Conservation (phyloP, 1,140 invertebrate genomes). For the Drosophila arawakana region DNA sequence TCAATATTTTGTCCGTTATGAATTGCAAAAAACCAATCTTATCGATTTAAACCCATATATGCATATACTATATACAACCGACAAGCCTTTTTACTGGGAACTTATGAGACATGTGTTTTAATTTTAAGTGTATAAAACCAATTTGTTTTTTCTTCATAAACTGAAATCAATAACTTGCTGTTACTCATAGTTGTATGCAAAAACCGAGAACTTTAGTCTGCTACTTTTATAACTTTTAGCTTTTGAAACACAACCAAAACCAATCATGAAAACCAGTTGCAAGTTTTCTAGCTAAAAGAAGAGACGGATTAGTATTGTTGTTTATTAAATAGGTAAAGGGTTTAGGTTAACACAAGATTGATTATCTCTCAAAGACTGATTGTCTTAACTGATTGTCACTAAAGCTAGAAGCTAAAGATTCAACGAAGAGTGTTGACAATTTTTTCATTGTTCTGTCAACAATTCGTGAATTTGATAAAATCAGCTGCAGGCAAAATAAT, state of each 20-base stretch:
- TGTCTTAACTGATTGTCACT: neutral
- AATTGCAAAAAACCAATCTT: slow-evolving; percentile 6
- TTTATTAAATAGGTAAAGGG: neutral
- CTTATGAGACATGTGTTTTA: slow-evolving; percentile 10
- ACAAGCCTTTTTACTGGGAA: slow-evolving; percentile 1
- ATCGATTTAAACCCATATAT: slow-evolving; percentile 6
- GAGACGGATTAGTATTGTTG: neutral
- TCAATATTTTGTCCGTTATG: neutral
- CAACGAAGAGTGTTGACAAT: neutral
- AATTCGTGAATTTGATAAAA: slow-evolving; percentile 10
- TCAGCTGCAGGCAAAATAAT: slow-evolving; percentile 5
- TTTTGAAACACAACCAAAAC: neutral
- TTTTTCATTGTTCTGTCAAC: neutral
- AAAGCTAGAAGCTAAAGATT: neutral
- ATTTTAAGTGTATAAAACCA: slow-evolving; percentile 11
- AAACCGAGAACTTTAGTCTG: neutral
- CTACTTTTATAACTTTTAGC: neutral
- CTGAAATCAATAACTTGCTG: neutral
- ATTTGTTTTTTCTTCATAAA: neutral
- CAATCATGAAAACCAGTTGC: slow-evolving; percentile 11
- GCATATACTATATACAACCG: neutral
- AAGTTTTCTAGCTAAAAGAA: neutral
- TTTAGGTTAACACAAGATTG: slow-evolving; percentile 2
- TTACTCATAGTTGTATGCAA: neutral
- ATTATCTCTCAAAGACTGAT: slow-evolving; percentile 11